Percentiles rank a stretch among this genome's conserved stretches.
phyloP scores from a whole-genome alignment of 2,113 vertebrate species.

The Ondatra zibethicus region DNA sequence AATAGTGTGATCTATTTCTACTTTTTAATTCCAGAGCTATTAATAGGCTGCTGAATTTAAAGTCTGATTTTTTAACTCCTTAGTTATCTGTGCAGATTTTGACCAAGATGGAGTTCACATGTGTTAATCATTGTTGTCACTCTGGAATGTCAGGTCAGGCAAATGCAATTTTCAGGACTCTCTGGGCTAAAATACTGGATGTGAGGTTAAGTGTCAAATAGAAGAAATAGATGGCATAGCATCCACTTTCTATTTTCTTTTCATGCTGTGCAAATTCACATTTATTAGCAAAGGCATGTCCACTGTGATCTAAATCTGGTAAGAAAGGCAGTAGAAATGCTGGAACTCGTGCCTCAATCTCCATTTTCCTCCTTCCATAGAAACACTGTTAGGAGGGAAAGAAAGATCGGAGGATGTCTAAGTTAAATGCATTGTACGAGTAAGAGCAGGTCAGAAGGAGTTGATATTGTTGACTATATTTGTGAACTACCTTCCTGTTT shows the following conservation, averaged over 20 bases:
- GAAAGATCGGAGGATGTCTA: fast-evolving
- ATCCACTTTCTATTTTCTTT: background rate
- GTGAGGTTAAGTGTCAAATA: background rate
- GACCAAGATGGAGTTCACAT: background rate
- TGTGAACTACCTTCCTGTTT: background rate
- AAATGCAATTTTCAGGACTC: background rate
- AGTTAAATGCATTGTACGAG: background rate
- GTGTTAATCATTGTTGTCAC: background rate
- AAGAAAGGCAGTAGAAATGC: background rate
- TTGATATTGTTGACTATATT: background rate
- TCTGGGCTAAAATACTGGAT: background rate
- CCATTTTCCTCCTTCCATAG: background rate
- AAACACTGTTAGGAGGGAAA: background rate
- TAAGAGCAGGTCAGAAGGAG: background rate
- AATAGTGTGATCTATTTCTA: background rate
- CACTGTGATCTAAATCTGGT: background rate
- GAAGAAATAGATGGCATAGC: fast-evolving
- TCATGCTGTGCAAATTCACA: background rate
- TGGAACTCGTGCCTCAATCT: background rate
- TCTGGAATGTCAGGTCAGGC: background rate
- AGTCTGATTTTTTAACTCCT: background rate
- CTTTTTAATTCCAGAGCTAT: background rate
- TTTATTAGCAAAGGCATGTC: background rate
- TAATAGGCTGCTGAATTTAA: background rate
- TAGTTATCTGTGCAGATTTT: background rate